Base-by-base conservation (phyloP, 2,113 vertebrate species). In the Leptobrachium leishanense region DNA sequence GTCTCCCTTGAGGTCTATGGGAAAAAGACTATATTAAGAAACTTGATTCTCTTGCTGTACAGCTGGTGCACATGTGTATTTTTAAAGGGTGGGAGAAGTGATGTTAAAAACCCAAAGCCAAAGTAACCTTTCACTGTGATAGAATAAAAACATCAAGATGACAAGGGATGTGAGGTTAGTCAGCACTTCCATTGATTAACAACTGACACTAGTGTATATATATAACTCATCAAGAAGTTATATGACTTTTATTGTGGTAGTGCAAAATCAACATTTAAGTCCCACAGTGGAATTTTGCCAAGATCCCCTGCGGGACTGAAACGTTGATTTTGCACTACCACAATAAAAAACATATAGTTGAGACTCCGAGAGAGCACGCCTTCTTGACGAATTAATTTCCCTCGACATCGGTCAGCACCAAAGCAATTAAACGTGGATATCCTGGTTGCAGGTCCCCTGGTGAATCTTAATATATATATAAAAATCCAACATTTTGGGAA, bases 1-100 rank as follows among this genome's bases (percentile, higher is more conserved):
- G 9, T 46, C 69, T 72, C 76, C 43, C 15, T 15, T 9, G 63
- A 11, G 46, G 64, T 43, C 65, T 67, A 3, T 68, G 77, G 13
- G 42, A 68, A 40, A 55, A 66, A 57, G 20, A 39, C 77, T 79
- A 79, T 74, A 73, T 79, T 67, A 12, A 40, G 71, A 79, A 73
- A 74, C 63, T 6, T 20, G 50, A 67, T 68, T 39, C 50, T 67
- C 20, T 53, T 54, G 50, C 43, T 74, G 41, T 66, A 43, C 77
- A 79, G 63, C 71, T 79, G 77, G 72, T 67, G 42, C 42, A 44
- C 77, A 59, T 74, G 63, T 79, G 77, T 41, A 50, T 73, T 53
- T 10, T 43, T 11, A 42, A 55, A 6, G 64, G 40, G 50, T 57
- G 77, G 72, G 50, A 68, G 12, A 43, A 20, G 63, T 59, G n/a